phyloP scores from a whole-genome alignment of 2,888 invertebrate genomes.

The Agonopterix arenella region DNA sequence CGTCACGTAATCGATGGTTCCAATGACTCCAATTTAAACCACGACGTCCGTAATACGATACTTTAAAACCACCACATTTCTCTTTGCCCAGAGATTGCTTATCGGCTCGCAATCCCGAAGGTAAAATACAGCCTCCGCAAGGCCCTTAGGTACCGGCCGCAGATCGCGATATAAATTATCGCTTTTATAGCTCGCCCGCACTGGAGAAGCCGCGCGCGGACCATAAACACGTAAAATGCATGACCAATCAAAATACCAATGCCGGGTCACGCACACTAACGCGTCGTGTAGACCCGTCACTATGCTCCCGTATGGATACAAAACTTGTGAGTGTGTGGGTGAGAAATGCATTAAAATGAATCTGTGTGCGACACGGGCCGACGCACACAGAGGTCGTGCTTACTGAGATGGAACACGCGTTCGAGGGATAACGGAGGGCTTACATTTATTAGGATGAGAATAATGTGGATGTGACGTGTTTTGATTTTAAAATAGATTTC shows the following conservation, averaged over 20 bases:
- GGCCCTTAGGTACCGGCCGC: constrained; percentile 43
- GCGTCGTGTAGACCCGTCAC: constrained; percentile 8
- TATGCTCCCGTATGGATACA: constrained; percentile 13
- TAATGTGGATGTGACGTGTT: constrained; percentile 31
- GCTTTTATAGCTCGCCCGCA: constrained; percentile 60
- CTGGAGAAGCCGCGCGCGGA: constrained; percentile 46
- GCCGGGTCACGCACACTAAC: constrained; percentile 55
- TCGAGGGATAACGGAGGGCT: constrained; percentile 73
- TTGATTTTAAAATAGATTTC: too few relatives aligned
- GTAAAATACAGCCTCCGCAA: constrained; percentile 39
- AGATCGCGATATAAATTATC: constrained; percentile 56
- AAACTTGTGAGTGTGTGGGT: constrained; percentile 24
- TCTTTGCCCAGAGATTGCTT: constrained; percentile 24
- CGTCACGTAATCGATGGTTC: not conserved
- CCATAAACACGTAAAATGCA: constrained; percentile 76
- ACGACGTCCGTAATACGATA: constrained; percentile 5
- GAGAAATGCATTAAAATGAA: constrained; percentile 44
- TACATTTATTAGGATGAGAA: constrained; percentile 47
- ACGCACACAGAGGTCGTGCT: constrained; percentile 44
- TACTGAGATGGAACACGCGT: constrained; percentile 72
- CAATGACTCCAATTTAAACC: not conserved
- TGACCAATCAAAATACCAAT: constrained; percentile 77
- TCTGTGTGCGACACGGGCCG: constrained; percentile 22
- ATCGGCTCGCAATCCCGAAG: constrained; percentile 30
- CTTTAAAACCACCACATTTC: constrained; percentile 8